Evolutionary conservation across 2,888 invertebrate species (phyloP), one percentile per base, ranked within the genome.

Genomic region (Melitaea athalia): DNA sequence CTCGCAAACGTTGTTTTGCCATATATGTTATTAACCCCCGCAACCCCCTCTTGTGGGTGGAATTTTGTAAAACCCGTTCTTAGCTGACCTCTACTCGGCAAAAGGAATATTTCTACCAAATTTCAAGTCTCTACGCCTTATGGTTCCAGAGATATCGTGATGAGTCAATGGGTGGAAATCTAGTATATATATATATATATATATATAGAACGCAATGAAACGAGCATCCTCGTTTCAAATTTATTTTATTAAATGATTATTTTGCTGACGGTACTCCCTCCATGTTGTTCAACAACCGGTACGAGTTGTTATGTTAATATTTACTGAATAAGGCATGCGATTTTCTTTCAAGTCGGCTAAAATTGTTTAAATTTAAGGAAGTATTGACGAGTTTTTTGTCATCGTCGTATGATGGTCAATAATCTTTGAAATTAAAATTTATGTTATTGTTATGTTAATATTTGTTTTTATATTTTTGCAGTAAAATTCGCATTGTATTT

Each of bases 301-400:
- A 59, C 12, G 47, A 61, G 62, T 61, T 49, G 62, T 59, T 68
- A 70, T 70, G 64, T 31, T 66, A 66, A 66, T 68, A 62, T 59
- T 47, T 59, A 49, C 67, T 47, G 67, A 59, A 67, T 57, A 67
- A 68, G 70, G 47, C 68, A 65, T 70, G 62, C 59, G 64, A 65
- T 68, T 68, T 65, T 70, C 68, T 59, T 70, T 64, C 62, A 68
- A 68, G 62, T 53, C 53, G 53, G 11, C 15, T 45, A 66, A 66
- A 66, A 60, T 33, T 55, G 55, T 33, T 50, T 38, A 33, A 33
- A 33, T 33, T 8, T 31, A 31, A 55, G 55, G 55, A 55, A 55
- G 55, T 55, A n/a, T 14, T 55, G 33, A 55, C 33, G 24, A 52
- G 14, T 55, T 55, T 55, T 55, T 55, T 55, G 33, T 55, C 14